Evolutionary conservation across 1,140 invertebrate species (phyloP).

Genomic region (Aricia agestis): DNA sequence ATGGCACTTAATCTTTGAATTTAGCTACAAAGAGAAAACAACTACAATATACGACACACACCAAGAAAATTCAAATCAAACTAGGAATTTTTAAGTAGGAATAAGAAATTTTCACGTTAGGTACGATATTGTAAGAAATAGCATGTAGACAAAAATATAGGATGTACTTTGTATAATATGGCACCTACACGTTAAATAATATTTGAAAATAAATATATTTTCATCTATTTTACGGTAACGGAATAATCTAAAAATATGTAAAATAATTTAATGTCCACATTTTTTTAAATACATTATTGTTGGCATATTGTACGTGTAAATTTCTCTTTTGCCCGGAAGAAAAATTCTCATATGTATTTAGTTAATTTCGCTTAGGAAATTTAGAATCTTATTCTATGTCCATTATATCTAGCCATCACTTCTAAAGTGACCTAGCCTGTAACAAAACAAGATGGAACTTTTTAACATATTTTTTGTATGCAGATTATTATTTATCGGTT

Average conservation of each 20-base stretch:
- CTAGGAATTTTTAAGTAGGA: conserved; percentile 4
- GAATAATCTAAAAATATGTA: background rate
- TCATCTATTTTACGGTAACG: background rate
- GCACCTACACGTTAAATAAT: conserved; percentile 1
- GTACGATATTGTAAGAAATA: background rate
- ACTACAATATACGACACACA: background rate
- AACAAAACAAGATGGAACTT: background rate
- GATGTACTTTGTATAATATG: background rate
- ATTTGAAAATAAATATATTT: background rate
- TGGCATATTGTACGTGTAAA: background rate
- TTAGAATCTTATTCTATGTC: background rate
- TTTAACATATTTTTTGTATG: too few species aligned
- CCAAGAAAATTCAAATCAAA: conserved; percentile 1
- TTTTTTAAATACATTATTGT: background rate
- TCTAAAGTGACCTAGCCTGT: background rate
- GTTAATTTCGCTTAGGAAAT: background rate
- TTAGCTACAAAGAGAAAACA: conserved; percentile 9
- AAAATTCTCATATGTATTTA: background rate
- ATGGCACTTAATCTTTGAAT: conserved; percentile 34
- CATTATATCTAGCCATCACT: background rate
- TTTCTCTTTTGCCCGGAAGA: background rate
- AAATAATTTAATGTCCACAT: background rate
- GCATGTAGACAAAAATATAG: conserved; percentile 1
- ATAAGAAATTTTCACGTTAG: background rate
- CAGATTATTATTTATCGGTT: background rate